Base-by-base conservation (phyloP, 2,797 vertebrate genomes). In the Arctocebus calabarensis region DNA sequence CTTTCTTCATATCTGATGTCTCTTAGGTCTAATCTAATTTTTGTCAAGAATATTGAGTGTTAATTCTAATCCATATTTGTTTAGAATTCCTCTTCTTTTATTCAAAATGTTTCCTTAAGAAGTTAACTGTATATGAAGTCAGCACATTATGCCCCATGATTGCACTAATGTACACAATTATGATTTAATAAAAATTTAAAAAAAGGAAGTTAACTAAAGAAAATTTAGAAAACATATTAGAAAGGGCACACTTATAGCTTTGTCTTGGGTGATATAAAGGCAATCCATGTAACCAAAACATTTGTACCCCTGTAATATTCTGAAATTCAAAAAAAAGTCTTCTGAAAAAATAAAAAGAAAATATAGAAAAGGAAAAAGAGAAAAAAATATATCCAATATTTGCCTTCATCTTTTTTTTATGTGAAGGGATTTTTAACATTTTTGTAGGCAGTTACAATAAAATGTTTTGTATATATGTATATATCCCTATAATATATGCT, bases 81-180 rank as follows among this genome's bases (percentile, higher is more conserved):
- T 96, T 96, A 88, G 14, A 94, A 61, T 95, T 59, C 16, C 37
- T 91, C 48, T 79, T 70, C 43, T 57, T 95, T 94, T 95, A 77
- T 59, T 87, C 79, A 84, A 94, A 93, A 83, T 78, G 34, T 88
- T 97, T 78, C 17, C 71, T 91, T 64, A 95, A 37, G 34, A 8
- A 90, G 25, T 2, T 88, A 40, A 40, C 40, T 40, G 40, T 40
- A 40, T 40, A 40, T 40, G 40, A 40, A 40, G 40, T 40, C 40
- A 40, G 40, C 40, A 40, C 40, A 40, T 40, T 40, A 5, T 40
- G 40, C 40, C 40, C 40, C 40, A 40, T 40, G 40, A 40, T 40
- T 40, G 40, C 40, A 40, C 40, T 40, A 40, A 40, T 40, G 40
- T 40, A 40, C 40, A 40, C 40, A 40, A 40, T 40, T 3, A 3